Evolutionary conservation across 2,888 invertebrate genomes (phyloP).

Genomic region (Caenorhabditis sulstoni): DNA sequence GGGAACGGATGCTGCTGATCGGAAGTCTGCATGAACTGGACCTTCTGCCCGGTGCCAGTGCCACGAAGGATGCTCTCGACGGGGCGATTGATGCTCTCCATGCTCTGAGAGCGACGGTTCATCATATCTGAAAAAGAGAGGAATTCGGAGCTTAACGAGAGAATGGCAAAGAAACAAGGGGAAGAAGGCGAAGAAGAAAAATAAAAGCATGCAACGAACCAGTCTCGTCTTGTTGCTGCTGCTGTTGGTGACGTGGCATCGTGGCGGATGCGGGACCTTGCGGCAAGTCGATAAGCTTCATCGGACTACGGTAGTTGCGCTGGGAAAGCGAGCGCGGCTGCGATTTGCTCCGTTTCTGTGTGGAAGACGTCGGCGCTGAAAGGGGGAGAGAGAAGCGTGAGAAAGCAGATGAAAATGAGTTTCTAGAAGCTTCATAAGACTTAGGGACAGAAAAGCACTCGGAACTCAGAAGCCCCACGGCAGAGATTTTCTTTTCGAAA

Average conservation of each 20-base stretch:
- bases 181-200: neutral
- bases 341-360: constrained; percentile 57
- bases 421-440: constrained; percentile 13
- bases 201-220: constrained; percentile 20
- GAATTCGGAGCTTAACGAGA: neutral
- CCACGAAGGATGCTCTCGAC: constrained; percentile 47
- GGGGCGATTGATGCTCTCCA: constrained; percentile 66
- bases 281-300: constrained; percentile 29
- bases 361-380: constrained; percentile 53
- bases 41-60: constrained; percentile 41
- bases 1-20: constrained; percentile 62
- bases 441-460: neutral
- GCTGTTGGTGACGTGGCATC: constrained; percentile 6
- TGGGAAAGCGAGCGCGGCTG: constrained; percentile 57
- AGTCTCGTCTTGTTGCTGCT: constrained; percentile 17
- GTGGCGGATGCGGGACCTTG: constrained; percentile 11
- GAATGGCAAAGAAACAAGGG: constrained; percentile 1
- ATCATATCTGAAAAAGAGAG: constrained; percentile 37
- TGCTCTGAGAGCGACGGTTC: constrained; percentile 62
- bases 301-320: constrained; percentile 48
- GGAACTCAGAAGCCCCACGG: neutral
- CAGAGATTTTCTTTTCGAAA: neutral
- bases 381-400: constrained; percentile 45
- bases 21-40: constrained; percentile 20
- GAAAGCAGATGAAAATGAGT: constrained; percentile 15